Evolutionary conservation across 1,140 invertebrate species (phyloP).

Genomic region (Drosophila insularis): DNA sequence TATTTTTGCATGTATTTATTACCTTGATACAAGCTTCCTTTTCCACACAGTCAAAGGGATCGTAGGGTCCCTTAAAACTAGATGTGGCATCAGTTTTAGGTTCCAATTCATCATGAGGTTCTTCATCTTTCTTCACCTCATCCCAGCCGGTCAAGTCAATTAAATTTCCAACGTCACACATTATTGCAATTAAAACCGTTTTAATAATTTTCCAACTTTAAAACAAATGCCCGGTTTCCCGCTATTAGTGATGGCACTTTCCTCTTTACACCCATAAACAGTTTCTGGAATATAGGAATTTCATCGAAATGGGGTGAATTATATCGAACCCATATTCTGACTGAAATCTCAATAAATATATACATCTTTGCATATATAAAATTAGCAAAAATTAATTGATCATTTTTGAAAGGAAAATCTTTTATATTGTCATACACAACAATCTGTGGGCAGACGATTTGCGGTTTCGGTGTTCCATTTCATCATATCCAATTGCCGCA

Average conservation of each 20-base stretch:
- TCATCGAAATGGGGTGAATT: neutral
- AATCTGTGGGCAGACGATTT: neutral
- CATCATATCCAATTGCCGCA: slow-evolving; percentile 17
- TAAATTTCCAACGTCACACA: slow-evolving; percentile 56
- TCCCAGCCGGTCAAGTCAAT: slow-evolving; percentile 57
- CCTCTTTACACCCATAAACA: neutral
- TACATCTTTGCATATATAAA: neutral
- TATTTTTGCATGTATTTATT: slow-evolving; percentile 12
- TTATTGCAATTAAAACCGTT: slow-evolving; percentile 9
- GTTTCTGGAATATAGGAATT: neutral
- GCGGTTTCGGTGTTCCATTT: slow-evolving; percentile 26
- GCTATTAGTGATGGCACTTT: slow-evolving; percentile 39
- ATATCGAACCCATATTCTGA: too few relatives aligned
- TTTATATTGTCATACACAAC: neutral
- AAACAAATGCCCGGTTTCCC: slow-evolving; percentile 50
- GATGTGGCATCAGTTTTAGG: slow-evolving; percentile 12
- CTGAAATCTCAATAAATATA: neutral
- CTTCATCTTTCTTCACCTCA: slow-evolving; percentile 40
- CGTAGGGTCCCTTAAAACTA: slow-evolving; percentile 61
- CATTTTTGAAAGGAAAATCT: neutral
- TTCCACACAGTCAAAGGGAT: slow-evolving; percentile 73
- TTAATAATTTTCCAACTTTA: slow-evolving; percentile 21
- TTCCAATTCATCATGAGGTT: slow-evolving; percentile 26
- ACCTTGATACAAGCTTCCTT: slow-evolving; percentile 74
- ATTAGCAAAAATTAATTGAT: too few relatives aligned